Evolutionary conservation across 2,888 invertebrate species (phyloP).

Genomic region (Meiosimyza platycephala): DNA sequence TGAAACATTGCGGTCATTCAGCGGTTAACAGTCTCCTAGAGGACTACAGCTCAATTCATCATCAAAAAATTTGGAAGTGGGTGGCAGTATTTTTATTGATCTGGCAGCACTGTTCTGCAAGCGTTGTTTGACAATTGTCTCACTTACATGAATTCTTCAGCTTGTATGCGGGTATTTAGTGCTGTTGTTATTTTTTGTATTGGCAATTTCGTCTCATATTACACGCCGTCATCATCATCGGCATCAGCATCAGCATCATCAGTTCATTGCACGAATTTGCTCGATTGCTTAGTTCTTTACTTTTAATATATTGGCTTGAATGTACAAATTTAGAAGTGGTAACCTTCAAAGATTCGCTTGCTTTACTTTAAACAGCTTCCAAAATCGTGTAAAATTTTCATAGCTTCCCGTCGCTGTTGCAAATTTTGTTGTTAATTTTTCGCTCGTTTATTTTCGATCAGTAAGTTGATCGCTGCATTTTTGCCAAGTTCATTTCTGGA

Average conservation of each 20-base stretch:
- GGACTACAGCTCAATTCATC: too few species aligned
- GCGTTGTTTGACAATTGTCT: too few species aligned
- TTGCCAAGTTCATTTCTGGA: neutral
- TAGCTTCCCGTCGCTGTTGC: neutral
- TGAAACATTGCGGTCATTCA: too few species aligned
- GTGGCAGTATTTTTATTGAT: too few species aligned
- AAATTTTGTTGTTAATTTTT: neutral
- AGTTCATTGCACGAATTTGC: conserved; percentile 14
- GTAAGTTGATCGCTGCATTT: neutral
- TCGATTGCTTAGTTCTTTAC: neutral
- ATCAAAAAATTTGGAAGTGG: too few species aligned
- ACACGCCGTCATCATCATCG: neutral
- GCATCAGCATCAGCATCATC: neutral
- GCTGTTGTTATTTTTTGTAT: too few species aligned
- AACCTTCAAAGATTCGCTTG: neutral
- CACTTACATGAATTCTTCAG: too few species aligned
- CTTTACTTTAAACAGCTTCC: neutral
- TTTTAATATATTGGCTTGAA: neutral
- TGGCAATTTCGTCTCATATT: neutral
- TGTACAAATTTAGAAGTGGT: neutral
- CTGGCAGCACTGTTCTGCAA: too few species aligned
- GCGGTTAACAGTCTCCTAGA: too few species aligned
- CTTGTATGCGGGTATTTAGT: too few species aligned
- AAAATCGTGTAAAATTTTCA: conserved; percentile 17
- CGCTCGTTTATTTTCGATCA: neutral